Conservation (phyloP, 2,113 vertebrate genomes). For the Phalacrocorax aristotelis region DNA sequence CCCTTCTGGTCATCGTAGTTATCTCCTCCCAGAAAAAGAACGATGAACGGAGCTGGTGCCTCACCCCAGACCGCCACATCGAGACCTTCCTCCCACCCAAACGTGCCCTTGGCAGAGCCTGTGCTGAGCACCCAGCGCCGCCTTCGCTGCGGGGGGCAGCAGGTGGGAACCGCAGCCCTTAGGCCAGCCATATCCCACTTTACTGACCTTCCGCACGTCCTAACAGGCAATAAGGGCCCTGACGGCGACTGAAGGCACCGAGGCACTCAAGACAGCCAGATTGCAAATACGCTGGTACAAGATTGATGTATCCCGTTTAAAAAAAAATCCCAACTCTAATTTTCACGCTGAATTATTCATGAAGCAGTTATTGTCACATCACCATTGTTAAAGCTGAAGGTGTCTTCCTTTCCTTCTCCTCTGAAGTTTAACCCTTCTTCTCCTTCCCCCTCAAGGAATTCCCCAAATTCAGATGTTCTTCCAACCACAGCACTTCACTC, state of each 20-base stretch:
- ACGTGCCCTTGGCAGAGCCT: not conserved
- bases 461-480: not conserved
- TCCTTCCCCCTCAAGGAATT: not conserved
- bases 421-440: not conserved
- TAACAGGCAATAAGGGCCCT: no score
- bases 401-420: not conserved
- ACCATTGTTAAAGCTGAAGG: not conserved
- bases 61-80: not conserved
- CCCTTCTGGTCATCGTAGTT: not conserved
- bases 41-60: fast-evolving
- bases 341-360: not conserved
- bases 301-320: not conserved
- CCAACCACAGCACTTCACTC: not conserved
- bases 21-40: not conserved
- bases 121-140: not conserved
- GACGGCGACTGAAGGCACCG: not conserved
- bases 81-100: not conserved
- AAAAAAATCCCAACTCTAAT: not conserved
- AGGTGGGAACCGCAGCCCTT: no score
- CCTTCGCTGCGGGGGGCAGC: not conserved
- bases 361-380: not conserved
- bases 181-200: no score
- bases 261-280: not conserved
- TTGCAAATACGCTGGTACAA: not conserved
- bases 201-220: no score